phyloP scores from a whole-genome alignment of 2,888 invertebrate species.

The Octonoba sinensis region DNA sequence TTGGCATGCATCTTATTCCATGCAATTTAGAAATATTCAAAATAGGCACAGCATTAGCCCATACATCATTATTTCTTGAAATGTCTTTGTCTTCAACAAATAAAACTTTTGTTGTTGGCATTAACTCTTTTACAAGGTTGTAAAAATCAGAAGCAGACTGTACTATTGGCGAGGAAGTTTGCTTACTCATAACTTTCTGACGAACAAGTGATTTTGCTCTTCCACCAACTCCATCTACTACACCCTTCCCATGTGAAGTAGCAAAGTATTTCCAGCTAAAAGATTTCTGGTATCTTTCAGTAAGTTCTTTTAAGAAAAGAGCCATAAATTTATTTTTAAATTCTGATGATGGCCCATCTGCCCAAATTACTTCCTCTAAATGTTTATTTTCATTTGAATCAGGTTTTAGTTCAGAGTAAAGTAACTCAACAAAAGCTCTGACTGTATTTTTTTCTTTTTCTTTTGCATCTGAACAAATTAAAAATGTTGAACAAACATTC shows the following conservation, averaged over 20 bases:
- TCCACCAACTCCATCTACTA: not conserved
- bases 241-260: not conserved
- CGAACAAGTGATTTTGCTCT: not conserved
- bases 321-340: not conserved
- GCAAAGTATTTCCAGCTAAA: not conserved
- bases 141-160: not conserved
- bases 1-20: not conserved
- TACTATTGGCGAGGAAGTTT: not conserved
- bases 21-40: not conserved
- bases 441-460: not conserved
- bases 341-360: not conserved
- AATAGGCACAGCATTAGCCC: not conserved
- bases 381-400: not conserved
- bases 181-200: not conserved
- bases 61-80: not conserved
- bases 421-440: not conserved
- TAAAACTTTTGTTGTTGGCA: not conserved
- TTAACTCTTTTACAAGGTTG: not conserved
- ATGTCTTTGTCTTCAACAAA: not conserved
- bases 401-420: not conserved
- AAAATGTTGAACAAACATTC: not conserved
- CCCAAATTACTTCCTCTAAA: not conserved
- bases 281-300: not conserved
- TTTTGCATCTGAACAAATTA: not conserved
- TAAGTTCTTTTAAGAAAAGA: not conserved